Base-by-base conservation (phyloP, 1,140 invertebrate species). In the Ctenoplectra terminalis region DNA sequence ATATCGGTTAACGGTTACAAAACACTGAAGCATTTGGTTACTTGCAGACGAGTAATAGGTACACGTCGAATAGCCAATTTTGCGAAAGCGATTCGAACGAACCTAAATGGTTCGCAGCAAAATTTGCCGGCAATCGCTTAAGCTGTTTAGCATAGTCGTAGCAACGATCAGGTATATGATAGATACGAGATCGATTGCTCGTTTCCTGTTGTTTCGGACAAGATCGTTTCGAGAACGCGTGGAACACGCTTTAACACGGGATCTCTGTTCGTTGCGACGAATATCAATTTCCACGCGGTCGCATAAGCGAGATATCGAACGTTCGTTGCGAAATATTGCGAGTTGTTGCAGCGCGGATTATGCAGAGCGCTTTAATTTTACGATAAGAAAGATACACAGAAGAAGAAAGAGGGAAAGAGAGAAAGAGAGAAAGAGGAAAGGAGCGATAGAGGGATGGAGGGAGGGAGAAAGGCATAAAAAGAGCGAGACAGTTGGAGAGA, bases 371-470 rank as follows among this genome's bases (percentile, higher is more conserved):
- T 60, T 46, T 29, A 23, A 29, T n/a, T 34, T 50, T 17, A 69
- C 20, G 54, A 54, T 50, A 23, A 48, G 34, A 75, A n/a, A 52
- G 29, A 40, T 17, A 85, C 37, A 84, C 31, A 73, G 40, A 78
- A 26, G 46, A 40, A 52, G 20, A 82, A 26, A 79, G 13, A 52
- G 15, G 50, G 43, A 69, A 17, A 77, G 31, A 58, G 67, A 87
- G 88, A 88, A 81, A 80, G 60, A 82, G 20, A 79, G 15, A 9
- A 40, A 81, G 23, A 54, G 0, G 50, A 2, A 64, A 23, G 46
- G 15, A 74, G 8, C n/a, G n/a, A 66, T 20, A 75, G 23, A 26
- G 23, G n/a, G 23, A 52, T 8, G 3, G n/a, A 54, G n/a, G 26
- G 54, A 40, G 9, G 9, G 40, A 40, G 40, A 5, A n/a, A n/a